Conservation (phyloP, 2,888 invertebrate species). For the Ceratothoa steindachneri region DNA sequence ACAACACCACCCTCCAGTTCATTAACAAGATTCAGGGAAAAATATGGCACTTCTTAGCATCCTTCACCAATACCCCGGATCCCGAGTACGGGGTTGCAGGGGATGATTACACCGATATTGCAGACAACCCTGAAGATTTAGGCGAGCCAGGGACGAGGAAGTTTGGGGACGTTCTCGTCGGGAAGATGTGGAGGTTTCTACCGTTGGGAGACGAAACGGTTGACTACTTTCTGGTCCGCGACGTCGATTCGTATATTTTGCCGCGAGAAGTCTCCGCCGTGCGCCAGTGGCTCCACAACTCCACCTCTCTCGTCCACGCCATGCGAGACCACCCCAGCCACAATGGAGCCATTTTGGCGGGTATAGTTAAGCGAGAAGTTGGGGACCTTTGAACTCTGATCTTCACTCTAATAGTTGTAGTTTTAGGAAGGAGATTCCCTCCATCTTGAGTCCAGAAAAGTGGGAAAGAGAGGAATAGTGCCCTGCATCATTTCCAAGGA, state of each 20-base stretch:
- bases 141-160: background rate
- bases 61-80: background rate
- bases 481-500: too few species aligned
- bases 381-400: background rate
- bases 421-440: too few species aligned
- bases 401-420: too few species aligned
- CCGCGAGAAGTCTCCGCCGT: slow-evolving; percentile 38
- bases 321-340: slow-evolving; percentile 46
- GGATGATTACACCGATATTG: background rate
- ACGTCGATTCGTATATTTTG: slow-evolving; percentile 34
- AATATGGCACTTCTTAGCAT: background rate
- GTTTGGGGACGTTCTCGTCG: slow-evolving; percentile 20
- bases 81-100: background rate
- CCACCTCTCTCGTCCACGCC: slow-evolving; percentile 26
- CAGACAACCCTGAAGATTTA: background rate
- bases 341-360: slow-evolving; percentile 41
- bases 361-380: slow-evolving; percentile 11
- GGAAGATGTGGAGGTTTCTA: slow-evolving; percentile 41
- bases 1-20: background rate
- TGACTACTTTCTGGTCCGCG: slow-evolving; percentile 33
- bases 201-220: slow-evolving; percentile 34
- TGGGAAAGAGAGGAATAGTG: background rate
- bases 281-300: slow-evolving; percentile 32
- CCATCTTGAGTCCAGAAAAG: too few species aligned
- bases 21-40: background rate